A percentile compares a stretch with the other conserved stretches of the same genome.
Evolutionary conservation across 2,888 invertebrate species (phyloP).

Genomic region (Heliothis peltigera): DNA sequence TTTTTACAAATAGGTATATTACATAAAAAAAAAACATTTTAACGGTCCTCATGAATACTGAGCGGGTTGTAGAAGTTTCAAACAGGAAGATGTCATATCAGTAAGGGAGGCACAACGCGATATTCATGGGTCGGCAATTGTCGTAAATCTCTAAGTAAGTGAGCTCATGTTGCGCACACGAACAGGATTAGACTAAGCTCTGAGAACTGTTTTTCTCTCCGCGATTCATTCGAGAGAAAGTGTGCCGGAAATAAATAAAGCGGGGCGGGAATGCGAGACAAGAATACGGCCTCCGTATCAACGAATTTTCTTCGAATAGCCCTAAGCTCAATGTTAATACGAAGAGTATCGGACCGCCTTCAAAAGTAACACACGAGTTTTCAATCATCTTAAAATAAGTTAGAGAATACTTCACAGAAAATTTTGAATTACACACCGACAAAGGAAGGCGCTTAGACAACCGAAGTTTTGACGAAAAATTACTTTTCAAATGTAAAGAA

Average conservation of each 20-base stretch:
- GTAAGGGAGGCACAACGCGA: slow-evolving; percentile 58
- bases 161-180: slow-evolving; percentile 74
- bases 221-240: slow-evolving; percentile 73
- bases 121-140: slow-evolving; percentile 70
- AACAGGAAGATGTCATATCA: slow-evolving; percentile 53
- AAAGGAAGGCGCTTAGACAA: slow-evolving; percentile 42
- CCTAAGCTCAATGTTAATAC: slow-evolving; percentile 58
- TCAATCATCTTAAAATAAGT: slow-evolving; percentile 56
- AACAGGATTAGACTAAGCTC: slow-evolving; percentile 78
- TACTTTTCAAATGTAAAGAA: slow-evolving; percentile 62
- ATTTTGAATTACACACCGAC: slow-evolving; percentile 45
- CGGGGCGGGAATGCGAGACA: slow-evolving; percentile 66
- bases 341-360: slow-evolving; percentile 53
- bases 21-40: slow-evolving; percentile 36
- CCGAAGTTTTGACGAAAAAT: slow-evolving; percentile 57
- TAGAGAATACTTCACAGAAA: slow-evolving; percentile 29
- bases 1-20: slow-evolving; percentile 34
- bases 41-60: slow-evolving; percentile 46
- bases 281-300: slow-evolving; percentile 66
- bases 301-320: slow-evolving; percentile 65
- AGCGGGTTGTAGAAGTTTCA: slow-evolving; percentile 42
- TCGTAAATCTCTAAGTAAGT: slow-evolving; percentile 77
- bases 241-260: slow-evolving; percentile 76
- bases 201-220: slow-evolving; percentile 78
- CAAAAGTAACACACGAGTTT: slow-evolving; percentile 55